A percentile compares a stretch with the other conserved stretches of the same genome.
phyloP scores from a whole-genome alignment of 2,888 invertebrate genomes.

The Drymonia ruficornis region DNA sequence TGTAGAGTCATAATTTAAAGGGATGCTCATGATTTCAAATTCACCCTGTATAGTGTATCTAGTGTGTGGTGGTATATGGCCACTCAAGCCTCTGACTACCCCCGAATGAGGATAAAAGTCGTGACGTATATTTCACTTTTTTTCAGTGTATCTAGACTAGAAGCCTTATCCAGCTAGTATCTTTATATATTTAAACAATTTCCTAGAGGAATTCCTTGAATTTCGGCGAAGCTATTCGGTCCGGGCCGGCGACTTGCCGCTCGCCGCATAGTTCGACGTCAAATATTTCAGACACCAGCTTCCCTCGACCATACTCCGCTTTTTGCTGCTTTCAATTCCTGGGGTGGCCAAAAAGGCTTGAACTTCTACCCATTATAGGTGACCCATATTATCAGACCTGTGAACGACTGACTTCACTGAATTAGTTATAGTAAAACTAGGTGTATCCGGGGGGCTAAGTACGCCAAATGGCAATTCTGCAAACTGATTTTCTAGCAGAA shows the following conservation, averaged over 20 bases:
- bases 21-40: too few species aligned
- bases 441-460: too few species aligned
- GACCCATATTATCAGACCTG: background rate
- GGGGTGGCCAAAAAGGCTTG: background rate
- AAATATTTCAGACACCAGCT: slow-evolving; percentile 41
- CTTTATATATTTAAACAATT: slow-evolving; percentile 43
- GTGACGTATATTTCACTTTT: too few species aligned
- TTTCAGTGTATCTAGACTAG: background rate
- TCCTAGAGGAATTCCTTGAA: slow-evolving; percentile 38
- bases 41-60: too few species aligned
- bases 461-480: too few species aligned
- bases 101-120: too few species aligned
- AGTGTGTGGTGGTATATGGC: too few species aligned
- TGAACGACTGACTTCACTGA: too few species aligned
- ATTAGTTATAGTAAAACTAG: too few species aligned
- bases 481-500: too few species aligned
- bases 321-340: background rate
- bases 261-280: slow-evolving; percentile 50
- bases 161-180: background rate
- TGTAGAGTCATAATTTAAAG: too few species aligned
- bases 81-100: too few species aligned
- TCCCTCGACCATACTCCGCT: slow-evolving; percentile 9
- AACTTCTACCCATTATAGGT: background rate
- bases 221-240: slow-evolving; percentile 37
- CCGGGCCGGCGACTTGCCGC: slow-evolving; percentile 30